Evolutionary conservation across 2,113 vertebrate species (phyloP), one percentile per base, ranked within the genome.

Genomic region (Grammomys dolichurus): DNA sequence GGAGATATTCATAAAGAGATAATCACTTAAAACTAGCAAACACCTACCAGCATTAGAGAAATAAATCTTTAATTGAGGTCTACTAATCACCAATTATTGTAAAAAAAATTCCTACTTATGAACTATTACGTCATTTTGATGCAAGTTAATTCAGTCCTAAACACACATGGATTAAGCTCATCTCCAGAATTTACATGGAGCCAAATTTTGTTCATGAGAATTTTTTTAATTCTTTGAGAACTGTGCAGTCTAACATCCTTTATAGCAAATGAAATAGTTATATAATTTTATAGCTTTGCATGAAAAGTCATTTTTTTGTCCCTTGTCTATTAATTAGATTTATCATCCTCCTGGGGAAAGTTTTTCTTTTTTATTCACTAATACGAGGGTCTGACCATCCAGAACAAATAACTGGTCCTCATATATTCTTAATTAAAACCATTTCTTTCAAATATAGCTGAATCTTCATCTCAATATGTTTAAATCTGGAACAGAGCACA

Each of bases 311-410:
- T 80, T 95, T 95, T 95, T 95, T 67, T 82, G 31, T 70, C 86
- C 24, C 90, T 22, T 76, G 40, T 78, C 85, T 93, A 80, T 78
- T 97, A 91, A 93, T 96, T 93, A 93, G 89, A 87, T 65, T 96
- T 97, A 78, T 87, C 87, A 91, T 91, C 92, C 81, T 95, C 51
- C n/a, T 26, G 56, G 40, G 63, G 28, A 77, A 67, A 20, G 9
- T 26, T 51, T 78, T 88, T 82, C 43, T 72, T 72, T 72, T 69
- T 81, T 93, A 73, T 46, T 95, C 70, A 88, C 51, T 87, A 12
- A 94, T 65, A 63, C 46, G 77, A 93, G 46, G n/a, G n/a, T 85
- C 14, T 95, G 11, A 22, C 67, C 82, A 95, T 51, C 43, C 51
- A 60, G 94, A 94, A 96, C 65, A 95, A 92, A 87, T 5, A 94